These are phyloP conservation scores for Koerneria pararmatus DNA, from an alignment of 2,888 invertebrate species.

Conservation along the genomic window DNA sequence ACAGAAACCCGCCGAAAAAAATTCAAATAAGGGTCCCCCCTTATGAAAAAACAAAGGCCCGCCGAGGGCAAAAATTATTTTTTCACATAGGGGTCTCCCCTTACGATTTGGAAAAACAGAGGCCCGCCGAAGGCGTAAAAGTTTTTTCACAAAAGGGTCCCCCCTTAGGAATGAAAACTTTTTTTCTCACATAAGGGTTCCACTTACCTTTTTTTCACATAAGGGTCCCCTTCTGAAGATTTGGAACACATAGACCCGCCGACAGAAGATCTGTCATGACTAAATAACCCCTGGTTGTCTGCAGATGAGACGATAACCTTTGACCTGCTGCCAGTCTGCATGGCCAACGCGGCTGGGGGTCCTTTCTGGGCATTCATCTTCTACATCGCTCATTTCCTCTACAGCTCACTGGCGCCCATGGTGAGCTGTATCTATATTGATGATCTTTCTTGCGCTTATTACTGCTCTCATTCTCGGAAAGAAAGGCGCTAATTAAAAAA, in stretches of 20 bases:
- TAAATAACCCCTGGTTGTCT: neutral
- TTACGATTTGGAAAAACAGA: too few relatives aligned
- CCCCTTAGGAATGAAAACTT: too few relatives aligned
- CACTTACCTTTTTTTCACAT: too few relatives aligned
- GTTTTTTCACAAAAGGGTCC: too few relatives aligned
- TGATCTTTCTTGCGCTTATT: constrained; percentile 28
- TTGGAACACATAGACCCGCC: neutral
- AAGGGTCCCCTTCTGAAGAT: too few relatives aligned
- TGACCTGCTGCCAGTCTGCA: constrained; percentile 42
- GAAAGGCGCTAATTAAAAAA: constrained; percentile 9
- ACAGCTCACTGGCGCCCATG: constrained; percentile 41
- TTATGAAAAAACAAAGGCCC: too few relatives aligned
- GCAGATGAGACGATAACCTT: constrained; percentile 40
- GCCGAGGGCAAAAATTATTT: too few relatives aligned
- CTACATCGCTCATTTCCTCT: constrained; percentile 38
- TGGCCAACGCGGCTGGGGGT: constrained; percentile 35
- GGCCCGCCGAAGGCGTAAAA: too few relatives aligned
- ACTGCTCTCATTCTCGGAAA: constrained; percentile 25
- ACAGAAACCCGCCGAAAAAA: too few relatives aligned
- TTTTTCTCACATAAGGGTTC: too few relatives aligned
- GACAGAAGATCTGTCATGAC: neutral
- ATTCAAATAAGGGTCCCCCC: too few relatives aligned
- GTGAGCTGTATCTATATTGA: constrained; percentile 22
- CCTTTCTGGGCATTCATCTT: constrained; percentile 35
- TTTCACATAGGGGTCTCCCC: too few relatives aligned